A percentile compares a stretch with the other conserved stretches of the same genome.
Conservation (phyloP, 2,113 vertebrate genomes). For the Xyrauchen texanus region DNA sequence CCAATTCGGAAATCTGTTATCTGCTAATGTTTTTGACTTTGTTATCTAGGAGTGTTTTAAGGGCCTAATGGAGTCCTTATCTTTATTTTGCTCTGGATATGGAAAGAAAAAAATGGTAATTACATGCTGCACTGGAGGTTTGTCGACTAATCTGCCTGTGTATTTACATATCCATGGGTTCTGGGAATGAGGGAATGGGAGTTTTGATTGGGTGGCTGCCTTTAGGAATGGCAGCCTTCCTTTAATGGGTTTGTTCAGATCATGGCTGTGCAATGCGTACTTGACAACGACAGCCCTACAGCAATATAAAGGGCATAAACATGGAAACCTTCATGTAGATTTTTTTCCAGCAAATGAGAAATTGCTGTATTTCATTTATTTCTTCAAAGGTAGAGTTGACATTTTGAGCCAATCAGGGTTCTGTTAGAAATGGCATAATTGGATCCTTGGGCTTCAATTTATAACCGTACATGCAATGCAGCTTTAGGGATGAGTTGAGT, state of each 20-base stretch:
- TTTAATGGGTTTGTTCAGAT: not conserved
- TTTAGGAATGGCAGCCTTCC: not conserved
- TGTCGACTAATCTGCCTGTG: conserved; percentile 52
- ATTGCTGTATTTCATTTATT: conserved; percentile 10
- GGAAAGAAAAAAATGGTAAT: conserved; percentile 60
- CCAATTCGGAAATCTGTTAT: conserved; percentile 18
- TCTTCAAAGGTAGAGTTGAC: conserved; percentile 10
- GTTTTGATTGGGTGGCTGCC: too few species aligned
- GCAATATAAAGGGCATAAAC: too few species aligned
- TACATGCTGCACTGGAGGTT: conserved; percentile 60
- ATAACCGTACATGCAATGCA: conserved; percentile 1
- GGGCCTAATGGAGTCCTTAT: conserved; percentile 76
- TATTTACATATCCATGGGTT: conserved; percentile 59
- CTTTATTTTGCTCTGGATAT: conserved; percentile 69
- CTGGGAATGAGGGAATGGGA: not conserved
- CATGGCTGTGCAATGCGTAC: too few species aligned
- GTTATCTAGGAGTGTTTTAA: conserved; percentile 75
- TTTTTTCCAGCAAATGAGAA: not conserved
- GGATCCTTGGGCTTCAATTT: conserved; percentile 36
- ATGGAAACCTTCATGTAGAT: too few species aligned
- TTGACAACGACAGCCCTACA: too few species aligned
- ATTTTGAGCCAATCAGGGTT: conserved; percentile 11
- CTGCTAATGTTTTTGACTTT: conserved; percentile 54
- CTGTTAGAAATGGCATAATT: conserved; percentile 28
- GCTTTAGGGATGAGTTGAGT: not conserved